phyloP scores from a whole-genome alignment of 2,797 vertebrate species.

The Lutjanus argentimaculatus region DNA sequence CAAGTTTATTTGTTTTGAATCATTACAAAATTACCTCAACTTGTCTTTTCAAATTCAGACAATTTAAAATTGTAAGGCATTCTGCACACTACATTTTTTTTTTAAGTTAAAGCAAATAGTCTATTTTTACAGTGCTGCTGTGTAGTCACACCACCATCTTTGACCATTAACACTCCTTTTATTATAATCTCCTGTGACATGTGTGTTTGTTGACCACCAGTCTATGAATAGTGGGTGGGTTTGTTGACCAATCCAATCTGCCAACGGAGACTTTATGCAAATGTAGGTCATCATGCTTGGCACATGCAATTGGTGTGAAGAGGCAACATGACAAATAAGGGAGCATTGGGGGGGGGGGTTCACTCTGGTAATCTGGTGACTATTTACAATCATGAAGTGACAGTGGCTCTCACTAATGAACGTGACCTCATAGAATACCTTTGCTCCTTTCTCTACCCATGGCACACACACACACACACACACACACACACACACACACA shows the following conservation, averaged over 20 bases:
- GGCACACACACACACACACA: conserved; percentile 28
- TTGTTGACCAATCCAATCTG: conserved; percentile 68
- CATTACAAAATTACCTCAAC: no score
- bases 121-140: neutral
- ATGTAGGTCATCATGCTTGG: conserved; percentile 81
- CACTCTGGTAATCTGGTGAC: conserved; percentile 43
- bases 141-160: conserved; percentile 35
- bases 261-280: conserved; percentile 68
- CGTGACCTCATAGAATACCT: conserved; percentile 47
- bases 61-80: no score
- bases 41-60: no score
- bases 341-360: neutral
- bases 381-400: conserved; percentile 60
- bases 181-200: conserved; percentile 54
- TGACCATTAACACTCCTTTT: conserved; percentile 20
- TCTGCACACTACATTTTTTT: no score
- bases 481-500: neutral
- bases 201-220: conserved; percentile 65
- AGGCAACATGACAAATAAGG: conserved; percentile 47
- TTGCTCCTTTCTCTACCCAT: conserved; percentile 19
- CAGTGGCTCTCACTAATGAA: conserved; percentile 67
- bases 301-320: conserved; percentile 64
- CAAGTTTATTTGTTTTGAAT: no score
- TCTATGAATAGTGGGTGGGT: conserved; percentile 38
- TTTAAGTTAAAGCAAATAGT: no score